Percentiles rank a stretch among this genome's conserved stretches.
Evolutionary conservation across 2,888 invertebrate species (phyloP).

Genomic region (Cephus spinipes): DNA sequence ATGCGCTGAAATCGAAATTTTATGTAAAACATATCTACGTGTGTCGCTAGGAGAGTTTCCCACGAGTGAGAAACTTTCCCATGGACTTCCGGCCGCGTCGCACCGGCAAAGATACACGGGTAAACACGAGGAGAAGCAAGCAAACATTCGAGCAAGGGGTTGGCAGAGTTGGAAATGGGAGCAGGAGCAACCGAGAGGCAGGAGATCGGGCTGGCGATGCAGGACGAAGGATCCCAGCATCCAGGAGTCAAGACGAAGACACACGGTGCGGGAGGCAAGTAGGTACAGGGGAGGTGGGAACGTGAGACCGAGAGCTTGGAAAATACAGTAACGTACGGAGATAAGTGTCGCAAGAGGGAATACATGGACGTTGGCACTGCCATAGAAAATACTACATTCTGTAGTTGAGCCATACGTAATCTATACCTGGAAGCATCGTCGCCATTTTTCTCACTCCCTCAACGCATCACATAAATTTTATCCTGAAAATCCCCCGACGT

Average conservation of each 20-base stretch:
- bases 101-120: not conserved
- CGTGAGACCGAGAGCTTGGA: conserved; percentile 33
- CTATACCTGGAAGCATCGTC: not conserved
- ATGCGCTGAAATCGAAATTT: not conserved
- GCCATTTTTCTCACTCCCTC: not conserved
- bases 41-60: not conserved
- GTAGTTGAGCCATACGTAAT: not conserved
- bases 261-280: not conserved
- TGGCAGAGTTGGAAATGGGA: not conserved
- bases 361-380: conserved; percentile 42
- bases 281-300: not conserved
- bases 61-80: not conserved
- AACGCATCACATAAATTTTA: conserved; percentile 41
- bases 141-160: not conserved
- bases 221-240: not conserved
- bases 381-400: not conserved
- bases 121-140: not conserved
- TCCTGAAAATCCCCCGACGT: conserved; percentile 46
- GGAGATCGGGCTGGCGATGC: not conserved
- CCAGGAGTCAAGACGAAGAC: not conserved
- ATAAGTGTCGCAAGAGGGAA: conserved; percentile 61
- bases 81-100: not conserved
- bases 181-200: not conserved
- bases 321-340: conserved; percentile 53
- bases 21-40: not conserved